Evolutionary conservation across 2,888 invertebrate genomes (phyloP), one percentile per base, ranked within the genome.

Genomic region (Cacoxenus indagator): DNA sequence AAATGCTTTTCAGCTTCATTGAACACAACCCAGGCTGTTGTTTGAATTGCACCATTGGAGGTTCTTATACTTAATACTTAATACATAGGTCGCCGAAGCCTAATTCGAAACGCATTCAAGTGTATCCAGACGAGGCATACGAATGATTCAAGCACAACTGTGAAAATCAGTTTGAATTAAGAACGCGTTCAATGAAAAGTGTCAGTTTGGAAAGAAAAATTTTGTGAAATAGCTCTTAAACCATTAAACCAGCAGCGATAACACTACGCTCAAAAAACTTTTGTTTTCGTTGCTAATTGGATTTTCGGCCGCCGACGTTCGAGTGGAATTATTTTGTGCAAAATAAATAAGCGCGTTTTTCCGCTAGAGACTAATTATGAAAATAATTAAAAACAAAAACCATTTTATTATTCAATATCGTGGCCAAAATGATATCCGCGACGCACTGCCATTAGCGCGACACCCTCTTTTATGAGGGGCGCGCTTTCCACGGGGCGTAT

Each of bases 361-460:
- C 6, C 43, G 45, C 45, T 17, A 37, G 45, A 45, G 43, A 62
- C 61, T 45, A 62, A 62, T 62, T 62, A 62, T 24, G 61, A 45
- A 62, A 43, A 22, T 61, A 37, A 61, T 61, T 61, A 61, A 62
- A 22, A 8, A 31, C 19, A 62, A 62, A 62, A 31, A 31, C 27
- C 3, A 31, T 31, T 59, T n/a, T n/a, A 31, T 22, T 22, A 51
- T 51, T 51, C 19, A 59, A 22, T 29, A 22, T 62, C 8, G 19
- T 24, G 14, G 17, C 9, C 11, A 31, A 59, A 62, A 62, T 62
- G 43, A 2, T 29, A 24, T 45, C 14, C 14, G 11, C 9, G n/a
- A 0, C 37, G 6, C 43, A 19, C n/a, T 1, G 0, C 6, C 8
- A 19, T 19, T 9, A 19, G 19, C 22, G 19, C 51, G 19, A 1